phyloP scores from a whole-genome alignment of 2,888 invertebrate genomes.

The Monopis laevigella region DNA sequence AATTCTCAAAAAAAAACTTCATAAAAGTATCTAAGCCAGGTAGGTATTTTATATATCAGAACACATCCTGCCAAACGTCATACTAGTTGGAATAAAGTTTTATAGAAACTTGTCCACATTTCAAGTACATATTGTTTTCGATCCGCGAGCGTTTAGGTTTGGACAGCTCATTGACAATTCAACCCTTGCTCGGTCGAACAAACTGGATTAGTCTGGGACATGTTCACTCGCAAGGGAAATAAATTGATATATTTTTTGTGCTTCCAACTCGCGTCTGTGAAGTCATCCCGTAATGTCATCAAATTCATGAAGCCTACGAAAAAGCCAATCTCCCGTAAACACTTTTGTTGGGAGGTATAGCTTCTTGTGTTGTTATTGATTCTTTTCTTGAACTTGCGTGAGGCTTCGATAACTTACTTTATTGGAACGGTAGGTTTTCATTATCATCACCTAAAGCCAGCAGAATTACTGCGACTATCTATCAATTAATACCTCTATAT shows the following conservation, averaged over 20 bases:
- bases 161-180: constrained; percentile 60
- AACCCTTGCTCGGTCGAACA: constrained; percentile 64
- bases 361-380: too few relatives aligned
- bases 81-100: background rate
- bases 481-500: too few relatives aligned
- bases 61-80: background rate
- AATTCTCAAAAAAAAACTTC: too few relatives aligned
- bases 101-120: background rate
- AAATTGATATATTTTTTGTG: constrained; percentile 56
- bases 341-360: too few relatives aligned
- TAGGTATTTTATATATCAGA: background rate
- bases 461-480: too few relatives aligned
- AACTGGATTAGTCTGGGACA: constrained; percentile 63
- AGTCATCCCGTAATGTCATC: constrained; percentile 41
- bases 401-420: too few relatives aligned
- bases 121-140: background rate
- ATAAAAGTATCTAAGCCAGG: background rate
- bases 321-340: too few relatives aligned
- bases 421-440: too few relatives aligned
- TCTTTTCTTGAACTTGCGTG: too few relatives aligned
- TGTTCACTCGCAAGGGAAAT: constrained; percentile 60
- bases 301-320: constrained; percentile 11
- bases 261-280: constrained; percentile 44
- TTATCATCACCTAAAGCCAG: too few relatives aligned
- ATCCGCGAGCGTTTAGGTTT: constrained; percentile 36